phyloP scores from a whole-genome alignment of 2,888 invertebrate species.

The Tachina grossa region DNA sequence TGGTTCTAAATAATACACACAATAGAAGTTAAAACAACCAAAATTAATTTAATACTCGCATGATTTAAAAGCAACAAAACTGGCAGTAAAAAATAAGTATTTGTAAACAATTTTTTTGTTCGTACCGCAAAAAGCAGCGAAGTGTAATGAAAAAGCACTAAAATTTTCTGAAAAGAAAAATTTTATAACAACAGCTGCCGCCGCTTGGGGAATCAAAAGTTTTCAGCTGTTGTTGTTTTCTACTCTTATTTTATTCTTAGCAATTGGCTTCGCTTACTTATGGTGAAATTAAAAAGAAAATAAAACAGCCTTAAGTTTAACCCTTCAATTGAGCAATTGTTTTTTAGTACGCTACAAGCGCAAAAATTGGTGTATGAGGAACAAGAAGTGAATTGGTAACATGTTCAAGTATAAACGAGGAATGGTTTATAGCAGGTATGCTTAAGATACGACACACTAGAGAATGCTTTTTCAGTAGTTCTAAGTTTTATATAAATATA shows the following conservation, averaged over 20 bases:
- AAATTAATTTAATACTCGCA: constrained; percentile 41
- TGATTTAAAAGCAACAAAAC: constrained; percentile 26
- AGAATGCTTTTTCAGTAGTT: too few relatives aligned
- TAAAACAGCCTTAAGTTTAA: constrained; percentile 44
- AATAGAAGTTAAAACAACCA: constrained; percentile 33
- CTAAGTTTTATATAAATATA: too few relatives aligned
- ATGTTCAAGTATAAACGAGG: neutral
- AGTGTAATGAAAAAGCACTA: constrained; percentile 30
- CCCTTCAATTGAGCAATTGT: constrained; percentile 62
- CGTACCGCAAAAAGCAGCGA: constrained; percentile 18
- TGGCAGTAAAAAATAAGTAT: constrained; percentile 4
- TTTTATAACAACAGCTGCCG: constrained; percentile 66
- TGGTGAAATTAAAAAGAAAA: constrained; percentile 49
- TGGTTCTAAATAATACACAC: neutral
- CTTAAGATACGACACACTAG: too few relatives aligned
- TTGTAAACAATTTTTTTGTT: neutral
- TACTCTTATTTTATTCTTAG: neutral
- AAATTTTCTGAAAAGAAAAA: constrained; percentile 54
- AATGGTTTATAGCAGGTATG: too few relatives aligned
- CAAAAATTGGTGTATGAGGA: neutral
- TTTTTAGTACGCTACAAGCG: constrained; percentile 7
- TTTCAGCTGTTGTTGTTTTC: constrained; percentile 46
- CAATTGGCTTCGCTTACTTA: constrained; percentile 55
- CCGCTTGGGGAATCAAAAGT: constrained; percentile 69
- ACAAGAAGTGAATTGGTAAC: neutral